Base-by-base conservation (phyloP, 1,140 invertebrate genomes). In the Solenopsis fugax region DNA sequence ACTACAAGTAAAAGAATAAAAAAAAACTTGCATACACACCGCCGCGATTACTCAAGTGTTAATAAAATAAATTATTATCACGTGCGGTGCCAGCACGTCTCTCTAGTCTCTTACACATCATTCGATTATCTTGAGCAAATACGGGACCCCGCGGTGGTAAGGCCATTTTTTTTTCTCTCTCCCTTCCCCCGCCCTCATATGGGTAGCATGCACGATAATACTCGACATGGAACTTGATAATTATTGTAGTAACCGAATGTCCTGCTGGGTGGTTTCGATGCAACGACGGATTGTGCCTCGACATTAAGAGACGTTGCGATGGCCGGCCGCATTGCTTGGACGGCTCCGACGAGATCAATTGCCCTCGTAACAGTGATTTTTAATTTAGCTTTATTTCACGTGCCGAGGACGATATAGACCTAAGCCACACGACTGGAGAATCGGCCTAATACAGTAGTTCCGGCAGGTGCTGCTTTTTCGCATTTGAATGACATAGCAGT, bases 291-390 rank as follows among this genome's bases (percentile, higher is more conserved):
- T 95, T 95, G 87, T 98, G 98, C 93, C 96, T 98, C 78, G 96
- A 94, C 64, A 90, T 92, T 45, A 95, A 94, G 85, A 95, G 93
- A 91, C 92, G 96, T 78, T 98, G 97, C 93, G 96, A 98, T 93
- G 96, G 96, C 78, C 92, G 94, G 10, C 90, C 91, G 50, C 96
- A 98, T 90, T 98, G 97, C 94, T 90, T 86, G 12, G 97, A 97
- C 92, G 95, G 96, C 77, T 97, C 97, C 52, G 98, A 98, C 95
- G 98, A 98, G 95, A 94, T 93, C 54, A 95, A 96, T 92, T 97
- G 97, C 93, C 93, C 96, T 97, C 69, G 54, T 84, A 84, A 95
- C 95, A 92, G 85, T 85, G 60, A 78, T 21, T 48, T 69, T 69
- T 69, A 50, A 75, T 56, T 64, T 80, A 18, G 80, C 80, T 73